Evolutionary conservation across 92 coral and sea anemone genomes (phyloP).

Genomic region (Scolanthus callimorphus): DNA sequence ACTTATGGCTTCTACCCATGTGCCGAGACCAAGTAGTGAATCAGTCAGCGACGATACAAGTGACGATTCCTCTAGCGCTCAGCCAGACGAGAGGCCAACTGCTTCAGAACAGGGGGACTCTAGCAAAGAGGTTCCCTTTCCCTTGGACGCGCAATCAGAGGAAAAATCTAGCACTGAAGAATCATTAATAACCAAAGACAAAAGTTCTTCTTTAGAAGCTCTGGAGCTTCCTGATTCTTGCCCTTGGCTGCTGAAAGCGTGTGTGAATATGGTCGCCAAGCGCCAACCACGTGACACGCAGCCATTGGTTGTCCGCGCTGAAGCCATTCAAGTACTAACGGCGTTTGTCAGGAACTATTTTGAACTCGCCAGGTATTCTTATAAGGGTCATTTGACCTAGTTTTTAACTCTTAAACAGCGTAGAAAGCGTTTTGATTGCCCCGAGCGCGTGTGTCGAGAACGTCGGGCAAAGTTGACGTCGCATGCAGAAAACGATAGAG

Average conservation of each 20-base stretch:
- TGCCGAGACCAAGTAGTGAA: background rate
- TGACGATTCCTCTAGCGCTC: background rate
- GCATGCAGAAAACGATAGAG: too few species aligned
- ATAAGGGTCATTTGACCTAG: too few species aligned
- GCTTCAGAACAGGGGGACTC: background rate
- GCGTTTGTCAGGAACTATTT: constrained; percentile 89
- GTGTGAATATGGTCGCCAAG: constrained; percentile 35
- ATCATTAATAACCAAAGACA: background rate
- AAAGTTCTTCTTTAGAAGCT: background rate
- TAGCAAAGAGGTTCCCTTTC: background rate
- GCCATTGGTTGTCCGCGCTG: constrained; percentile 65
- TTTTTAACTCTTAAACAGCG: too few species aligned
- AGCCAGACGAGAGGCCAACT: background rate
- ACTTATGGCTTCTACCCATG: constrained; percentile 48
- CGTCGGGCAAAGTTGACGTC: too few species aligned
- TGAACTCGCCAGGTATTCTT: constrained; percentile 66
- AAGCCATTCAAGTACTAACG: constrained; percentile 79
- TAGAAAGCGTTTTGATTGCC: too few species aligned
- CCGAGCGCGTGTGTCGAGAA: too few species aligned
- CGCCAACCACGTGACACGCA: constrained; percentile 21
- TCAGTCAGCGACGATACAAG: background rate
- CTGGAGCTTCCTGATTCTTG: constrained; percentile 6
- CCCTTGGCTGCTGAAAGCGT: constrained; percentile 65
- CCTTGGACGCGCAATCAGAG: background rate
- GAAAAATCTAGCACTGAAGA: background rate